Evolutionary conservation across 2,888 invertebrate species (phyloP).

Genomic region (Scotopteryx bipunctaria): DNA sequence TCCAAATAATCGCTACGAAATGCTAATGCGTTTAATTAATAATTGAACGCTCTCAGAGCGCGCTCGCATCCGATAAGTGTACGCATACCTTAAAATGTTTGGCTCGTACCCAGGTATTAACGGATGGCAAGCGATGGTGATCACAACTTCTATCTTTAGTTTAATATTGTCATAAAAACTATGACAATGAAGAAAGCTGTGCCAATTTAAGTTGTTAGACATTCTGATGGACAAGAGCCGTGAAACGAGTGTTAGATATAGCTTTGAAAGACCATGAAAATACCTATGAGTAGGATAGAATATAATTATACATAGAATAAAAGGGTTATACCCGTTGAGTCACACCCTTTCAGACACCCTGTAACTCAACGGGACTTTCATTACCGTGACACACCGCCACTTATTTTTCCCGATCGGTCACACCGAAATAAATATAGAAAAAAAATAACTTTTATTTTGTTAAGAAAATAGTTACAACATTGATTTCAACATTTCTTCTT

Average conservation of each 20-base stretch:
- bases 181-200: conserved; percentile 27
- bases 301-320: too few relatives aligned
- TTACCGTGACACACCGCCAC: too few relatives aligned
- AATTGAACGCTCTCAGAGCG: neutral
- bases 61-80: neutral
- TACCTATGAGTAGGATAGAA: too few relatives aligned
- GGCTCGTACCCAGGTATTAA: conserved; percentile 30
- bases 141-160: conserved; percentile 54
- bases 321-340: too few relatives aligned
- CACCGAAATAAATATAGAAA: too few relatives aligned
- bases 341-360: too few relatives aligned
- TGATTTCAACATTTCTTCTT: too few relatives aligned
- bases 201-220: conserved; percentile 19
- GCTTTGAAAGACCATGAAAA: neutral
- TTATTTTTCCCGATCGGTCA: too few relatives aligned
- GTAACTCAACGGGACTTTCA: too few relatives aligned
- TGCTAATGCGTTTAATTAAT: neutral
- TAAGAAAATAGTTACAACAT: too few relatives aligned
- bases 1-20: too few relatives aligned
- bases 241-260: neutral
- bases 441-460: too few relatives aligned
- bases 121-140: conserved; percentile 17
- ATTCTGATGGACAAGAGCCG: neutral
- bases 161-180: conserved; percentile 54
- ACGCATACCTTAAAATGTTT: conserved; percentile 11